Conservation (phyloP, 2,113 vertebrate genomes). For the Tetrao urogallus region DNA sequence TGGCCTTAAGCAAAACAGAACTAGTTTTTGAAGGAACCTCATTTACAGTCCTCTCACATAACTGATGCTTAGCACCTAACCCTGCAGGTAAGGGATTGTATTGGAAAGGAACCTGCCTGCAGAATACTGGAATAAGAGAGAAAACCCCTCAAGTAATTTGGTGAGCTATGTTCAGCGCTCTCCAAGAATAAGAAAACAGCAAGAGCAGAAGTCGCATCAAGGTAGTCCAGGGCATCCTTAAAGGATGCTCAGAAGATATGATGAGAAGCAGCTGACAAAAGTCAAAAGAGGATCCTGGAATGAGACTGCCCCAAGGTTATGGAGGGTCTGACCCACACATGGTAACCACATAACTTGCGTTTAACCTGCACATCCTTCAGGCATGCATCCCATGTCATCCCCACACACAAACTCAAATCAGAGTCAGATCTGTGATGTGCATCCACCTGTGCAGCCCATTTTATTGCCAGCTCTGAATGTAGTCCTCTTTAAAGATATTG, state of each 20-base stretch:
- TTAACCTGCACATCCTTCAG: background rate
- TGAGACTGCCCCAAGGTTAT: background rate
- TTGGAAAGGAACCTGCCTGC: background rate
- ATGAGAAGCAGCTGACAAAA: conserved; percentile 28
- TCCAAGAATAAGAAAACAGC: background rate
- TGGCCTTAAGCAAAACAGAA: background rate
- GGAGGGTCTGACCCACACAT: background rate
- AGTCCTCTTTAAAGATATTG: background rate
- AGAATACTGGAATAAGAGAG: background rate
- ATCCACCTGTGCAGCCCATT: background rate
- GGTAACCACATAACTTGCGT: background rate
- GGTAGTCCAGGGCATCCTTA: background rate
- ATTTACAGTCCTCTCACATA: background rate
- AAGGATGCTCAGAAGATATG: conserved; percentile 25
- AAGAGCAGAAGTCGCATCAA: background rate
- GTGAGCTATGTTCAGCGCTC: background rate
- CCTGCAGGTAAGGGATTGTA: background rate
- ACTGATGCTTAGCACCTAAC: background rate
- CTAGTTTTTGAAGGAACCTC: background rate
- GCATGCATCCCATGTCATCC: background rate
- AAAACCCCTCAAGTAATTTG: background rate
- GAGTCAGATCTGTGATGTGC: background rate
- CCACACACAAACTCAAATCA: background rate
- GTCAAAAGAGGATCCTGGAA: conserved; percentile 10
- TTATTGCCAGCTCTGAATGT: background rate